Conservation (phyloP, 2,113 vertebrate species). For the Mustelus asterias region DNA sequence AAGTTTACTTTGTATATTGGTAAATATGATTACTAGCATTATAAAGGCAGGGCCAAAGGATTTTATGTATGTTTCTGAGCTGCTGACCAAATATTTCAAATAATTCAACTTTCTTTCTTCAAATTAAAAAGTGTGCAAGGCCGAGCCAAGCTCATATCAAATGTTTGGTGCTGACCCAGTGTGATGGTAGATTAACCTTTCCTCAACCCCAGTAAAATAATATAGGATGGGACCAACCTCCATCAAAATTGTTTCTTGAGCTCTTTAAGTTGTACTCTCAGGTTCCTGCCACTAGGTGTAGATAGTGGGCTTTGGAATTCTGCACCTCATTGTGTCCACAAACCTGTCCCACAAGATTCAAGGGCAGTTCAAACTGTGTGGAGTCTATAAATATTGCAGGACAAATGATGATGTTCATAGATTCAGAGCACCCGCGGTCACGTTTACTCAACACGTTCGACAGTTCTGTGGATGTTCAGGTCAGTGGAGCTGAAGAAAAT, state of each 20-base stretch:
- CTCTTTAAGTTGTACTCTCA: neutral
- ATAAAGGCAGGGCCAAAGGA: neutral
- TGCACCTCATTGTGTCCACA: neutral
- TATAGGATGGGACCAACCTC: neutral
- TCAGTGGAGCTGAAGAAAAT: neutral
- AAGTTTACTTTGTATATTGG: neutral
- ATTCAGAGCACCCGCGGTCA: neutral
- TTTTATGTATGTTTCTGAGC: neutral
- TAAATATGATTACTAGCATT: neutral
- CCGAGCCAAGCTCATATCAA: neutral
- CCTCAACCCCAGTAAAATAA: conserved; percentile 4
- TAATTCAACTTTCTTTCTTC: neutral
- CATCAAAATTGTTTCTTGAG: neutral
- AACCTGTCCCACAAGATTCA: neutral
- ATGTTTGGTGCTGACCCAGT: conserved; percentile 21
- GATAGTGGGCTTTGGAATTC: neutral
- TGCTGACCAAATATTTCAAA: neutral
- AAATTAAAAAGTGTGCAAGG: neutral
- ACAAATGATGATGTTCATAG: neutral
- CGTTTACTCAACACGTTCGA: neutral
- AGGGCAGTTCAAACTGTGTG: neutral
- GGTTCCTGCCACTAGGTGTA: conserved; percentile 10
- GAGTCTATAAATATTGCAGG: neutral
- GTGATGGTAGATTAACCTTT: conserved; percentile 6
- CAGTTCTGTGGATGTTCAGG: neutral